Percentiles rank a stretch among this genome's conserved stretches.
These are phyloP conservation scores for Monoplex corrugatus DNA, from an alignment of 2,888 invertebrate genomes.

Conservation along the genomic window DNA sequence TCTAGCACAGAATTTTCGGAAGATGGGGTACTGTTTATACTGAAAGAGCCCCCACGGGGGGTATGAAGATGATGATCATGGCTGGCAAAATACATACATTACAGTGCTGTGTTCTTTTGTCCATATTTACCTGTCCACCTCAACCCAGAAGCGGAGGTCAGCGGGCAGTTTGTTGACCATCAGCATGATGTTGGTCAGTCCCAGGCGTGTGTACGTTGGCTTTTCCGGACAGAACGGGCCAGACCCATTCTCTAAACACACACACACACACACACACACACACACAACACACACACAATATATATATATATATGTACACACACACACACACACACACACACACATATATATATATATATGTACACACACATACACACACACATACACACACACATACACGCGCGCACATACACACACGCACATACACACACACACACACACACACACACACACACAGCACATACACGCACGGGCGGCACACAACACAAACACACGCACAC, in stretches of 20 bases:
- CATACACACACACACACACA: background rate
- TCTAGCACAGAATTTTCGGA: too few species aligned
- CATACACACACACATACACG: background rate
- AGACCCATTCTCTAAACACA: background rate
- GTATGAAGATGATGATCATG: too few species aligned
- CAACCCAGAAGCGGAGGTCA: slow-evolving; percentile 27
- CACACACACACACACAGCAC: background rate
- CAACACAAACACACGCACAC: too few species aligned
- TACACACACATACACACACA: background rate
- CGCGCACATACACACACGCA: background rate
- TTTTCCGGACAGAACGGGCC: background rate
- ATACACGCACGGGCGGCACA: too few species aligned
- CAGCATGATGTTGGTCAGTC: background rate
- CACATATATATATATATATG: background rate
- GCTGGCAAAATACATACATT: too few species aligned
- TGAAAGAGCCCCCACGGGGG: too few species aligned
- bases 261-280: background rate
- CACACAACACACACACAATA: background rate
- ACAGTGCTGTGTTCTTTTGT: too few species aligned
- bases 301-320: too few species aligned
- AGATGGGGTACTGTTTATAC: too few species aligned
- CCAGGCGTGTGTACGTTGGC: background rate
- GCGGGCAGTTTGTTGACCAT: slow-evolving; percentile 29
- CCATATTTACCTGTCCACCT: slow-evolving; percentile 15
- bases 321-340: background rate